A percentile compares a stretch with the other conserved stretches of the same genome.
Conservation (phyloP, 1,140 invertebrate species). For the Holotrichia oblita region DNA sequence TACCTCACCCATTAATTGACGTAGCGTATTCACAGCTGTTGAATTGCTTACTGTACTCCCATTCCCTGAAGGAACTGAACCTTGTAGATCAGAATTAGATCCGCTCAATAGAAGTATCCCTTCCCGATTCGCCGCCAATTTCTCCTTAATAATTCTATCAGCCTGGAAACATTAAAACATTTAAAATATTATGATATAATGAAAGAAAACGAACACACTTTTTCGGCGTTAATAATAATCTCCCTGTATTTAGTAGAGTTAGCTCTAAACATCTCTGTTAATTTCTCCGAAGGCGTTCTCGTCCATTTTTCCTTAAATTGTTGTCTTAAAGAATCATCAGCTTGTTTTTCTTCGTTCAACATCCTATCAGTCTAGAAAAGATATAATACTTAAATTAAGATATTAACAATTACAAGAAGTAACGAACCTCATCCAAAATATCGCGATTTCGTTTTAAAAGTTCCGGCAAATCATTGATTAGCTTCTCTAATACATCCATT, state of each 20-base stretch:
- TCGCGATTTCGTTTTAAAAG: constrained; percentile 92
- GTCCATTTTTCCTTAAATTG: constrained; percentile 95
- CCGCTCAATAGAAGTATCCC: constrained; percentile 86
- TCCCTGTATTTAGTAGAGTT: constrained; percentile 91
- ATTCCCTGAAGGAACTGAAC: constrained; percentile 70
- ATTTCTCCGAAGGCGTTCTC: constrained; percentile 84
- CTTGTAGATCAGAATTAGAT: constrained; percentile 71
- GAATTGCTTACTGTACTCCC: constrained; percentile 63
- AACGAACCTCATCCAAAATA: constrained; percentile 88
- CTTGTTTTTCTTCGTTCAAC: constrained; percentile 90
- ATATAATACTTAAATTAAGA: constrained; percentile 28
- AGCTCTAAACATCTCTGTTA: constrained; percentile 88
- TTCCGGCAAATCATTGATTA: constrained; percentile 87
- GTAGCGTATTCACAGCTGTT: constrained; percentile 73
- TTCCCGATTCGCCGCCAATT: constrained; percentile 82
- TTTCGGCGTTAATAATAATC: constrained; percentile 91
- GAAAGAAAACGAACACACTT: constrained; percentile 59
- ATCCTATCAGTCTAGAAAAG: constrained; percentile 77
- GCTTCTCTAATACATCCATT: constrained; percentile 66
- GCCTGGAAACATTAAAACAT: constrained; percentile 55
- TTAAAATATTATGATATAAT: background rate
- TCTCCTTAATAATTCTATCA: constrained; percentile 82
- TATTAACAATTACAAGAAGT: background rate
- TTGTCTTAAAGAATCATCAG: constrained; percentile 85
- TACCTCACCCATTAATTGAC: constrained; percentile 79